Conservation (phyloP, 2,888 invertebrate genomes). For the Rhagophthalmus giganteus region DNA sequence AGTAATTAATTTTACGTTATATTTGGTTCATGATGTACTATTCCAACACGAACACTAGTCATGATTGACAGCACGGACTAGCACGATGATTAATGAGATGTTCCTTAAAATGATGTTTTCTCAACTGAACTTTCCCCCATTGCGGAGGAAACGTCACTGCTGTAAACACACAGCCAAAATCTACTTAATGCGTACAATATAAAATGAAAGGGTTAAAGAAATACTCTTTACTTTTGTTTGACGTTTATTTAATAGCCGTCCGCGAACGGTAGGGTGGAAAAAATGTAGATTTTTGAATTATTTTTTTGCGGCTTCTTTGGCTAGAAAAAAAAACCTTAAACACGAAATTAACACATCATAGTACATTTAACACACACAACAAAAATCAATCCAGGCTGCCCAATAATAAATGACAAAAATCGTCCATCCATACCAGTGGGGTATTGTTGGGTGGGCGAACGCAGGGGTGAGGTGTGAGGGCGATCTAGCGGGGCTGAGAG, state of each 20-base stretch:
- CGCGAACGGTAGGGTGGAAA: no score
- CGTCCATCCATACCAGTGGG: constrained; percentile 57
- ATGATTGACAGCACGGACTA: constrained; percentile 56
- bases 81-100: constrained; percentile 55
- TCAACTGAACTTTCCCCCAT: constrained; percentile 47
- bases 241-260: no score
- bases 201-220: constrained; percentile 23
- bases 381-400: constrained; percentile 55
- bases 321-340: constrained; percentile 35
- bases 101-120: constrained; percentile 56
- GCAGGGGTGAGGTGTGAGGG: constrained; percentile 43
- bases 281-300: constrained; percentile 3
- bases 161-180: constrained; percentile 33
- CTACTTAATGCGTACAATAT: constrained; percentile 29
- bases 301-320: constrained; percentile 25
- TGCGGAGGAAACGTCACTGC: constrained; percentile 28
- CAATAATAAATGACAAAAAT: constrained; percentile 59
- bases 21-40: constrained; percentile 18
- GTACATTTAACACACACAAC: constrained; percentile 47
- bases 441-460: constrained; percentile 52
- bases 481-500: constrained; percentile 49
- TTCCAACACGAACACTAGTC: constrained; percentile 26
- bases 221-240: no score
- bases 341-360: constrained; percentile 54
- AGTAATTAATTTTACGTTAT: constrained; percentile 16